phyloP scores from a whole-genome alignment of 2,797 vertebrate species.

The Hydrolagus colliei region DNA sequence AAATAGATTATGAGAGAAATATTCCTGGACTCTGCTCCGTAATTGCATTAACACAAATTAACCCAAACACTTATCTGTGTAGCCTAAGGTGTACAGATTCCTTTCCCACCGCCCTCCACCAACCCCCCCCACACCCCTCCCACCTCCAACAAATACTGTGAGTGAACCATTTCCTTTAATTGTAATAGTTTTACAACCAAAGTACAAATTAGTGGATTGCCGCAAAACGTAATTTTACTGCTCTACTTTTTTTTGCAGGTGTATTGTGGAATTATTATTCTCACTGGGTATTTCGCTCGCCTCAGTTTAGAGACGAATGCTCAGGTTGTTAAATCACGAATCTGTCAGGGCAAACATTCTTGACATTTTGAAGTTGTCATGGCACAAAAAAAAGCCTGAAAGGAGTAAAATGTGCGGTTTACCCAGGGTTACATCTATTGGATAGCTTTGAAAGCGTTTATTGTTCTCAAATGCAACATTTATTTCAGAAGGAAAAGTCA shows the following conservation, averaged over 20 bases:
- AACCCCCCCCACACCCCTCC: too few species aligned
- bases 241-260: not conserved
- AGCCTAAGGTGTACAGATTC: not conserved
- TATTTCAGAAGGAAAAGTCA: too few species aligned
- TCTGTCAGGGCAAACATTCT: not conserved
- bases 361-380: too few species aligned
- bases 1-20: conserved; percentile 28
- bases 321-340: not conserved
- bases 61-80: not conserved
- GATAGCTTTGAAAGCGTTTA: too few species aligned
- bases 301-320: not conserved
- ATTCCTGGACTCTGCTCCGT: conserved; percentile 16
- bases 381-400: too few species aligned
- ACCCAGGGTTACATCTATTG: too few species aligned
- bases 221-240: not conserved
- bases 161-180: not conserved
- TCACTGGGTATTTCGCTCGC: too few species aligned
- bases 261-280: not conserved
- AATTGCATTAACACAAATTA: conserved; percentile 14
- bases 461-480: too few species aligned
- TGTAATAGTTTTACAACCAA: not conserved
- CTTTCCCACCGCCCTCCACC: not conserved
- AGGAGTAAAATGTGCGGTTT: too few species aligned
- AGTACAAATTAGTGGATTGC: not conserved
- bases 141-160: not conserved